Conservation (phyloP, 2,113 vertebrate genomes). For the Catagonus wagneri region DNA sequence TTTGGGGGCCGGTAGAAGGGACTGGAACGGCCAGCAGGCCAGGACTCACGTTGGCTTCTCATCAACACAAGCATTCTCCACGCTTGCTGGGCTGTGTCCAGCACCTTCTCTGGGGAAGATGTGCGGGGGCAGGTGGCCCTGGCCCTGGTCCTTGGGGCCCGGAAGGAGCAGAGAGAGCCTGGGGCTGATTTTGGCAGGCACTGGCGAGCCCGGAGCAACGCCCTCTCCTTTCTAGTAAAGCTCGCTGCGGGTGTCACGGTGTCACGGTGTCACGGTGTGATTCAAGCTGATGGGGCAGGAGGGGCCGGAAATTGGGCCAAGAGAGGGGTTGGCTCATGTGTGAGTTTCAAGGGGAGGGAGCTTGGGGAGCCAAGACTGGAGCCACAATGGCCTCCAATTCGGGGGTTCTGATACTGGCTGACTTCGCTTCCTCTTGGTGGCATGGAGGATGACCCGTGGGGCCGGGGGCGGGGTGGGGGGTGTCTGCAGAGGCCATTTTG, state of each 20-base stretch:
- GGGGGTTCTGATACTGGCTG: neutral
- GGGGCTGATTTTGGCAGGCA: neutral
- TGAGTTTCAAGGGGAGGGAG: neutral
- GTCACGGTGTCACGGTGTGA: slow-evolving; percentile 48
- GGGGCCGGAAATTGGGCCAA: neutral
- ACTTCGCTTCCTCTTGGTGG: neutral
- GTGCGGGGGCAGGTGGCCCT: neutral
- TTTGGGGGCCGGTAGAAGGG: neutral
- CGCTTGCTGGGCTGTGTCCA: neutral
- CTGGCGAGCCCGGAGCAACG: neutral
- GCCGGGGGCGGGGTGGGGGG: neutral
- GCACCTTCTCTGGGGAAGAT: neutral
- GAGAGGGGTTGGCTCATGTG: neutral
- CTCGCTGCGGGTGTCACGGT: neutral
- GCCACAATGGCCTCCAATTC: neutral
- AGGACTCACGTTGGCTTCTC: rapidly evolving
- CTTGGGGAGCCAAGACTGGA: neutral
- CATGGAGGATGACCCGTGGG: rapidly evolving
- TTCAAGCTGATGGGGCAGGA: slow-evolving; percentile 57
- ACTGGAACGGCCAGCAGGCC: neutral
- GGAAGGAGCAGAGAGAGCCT: neutral
- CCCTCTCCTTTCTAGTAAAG: neutral
- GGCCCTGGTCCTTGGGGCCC: neutral
- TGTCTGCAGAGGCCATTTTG: slow-evolving; percentile 64
- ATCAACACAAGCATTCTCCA: neutral